These are phyloP conservation scores for Acrocera orbiculus DNA, from an alignment of 2,888 invertebrate genomes.

Conservation along the genomic window DNA sequence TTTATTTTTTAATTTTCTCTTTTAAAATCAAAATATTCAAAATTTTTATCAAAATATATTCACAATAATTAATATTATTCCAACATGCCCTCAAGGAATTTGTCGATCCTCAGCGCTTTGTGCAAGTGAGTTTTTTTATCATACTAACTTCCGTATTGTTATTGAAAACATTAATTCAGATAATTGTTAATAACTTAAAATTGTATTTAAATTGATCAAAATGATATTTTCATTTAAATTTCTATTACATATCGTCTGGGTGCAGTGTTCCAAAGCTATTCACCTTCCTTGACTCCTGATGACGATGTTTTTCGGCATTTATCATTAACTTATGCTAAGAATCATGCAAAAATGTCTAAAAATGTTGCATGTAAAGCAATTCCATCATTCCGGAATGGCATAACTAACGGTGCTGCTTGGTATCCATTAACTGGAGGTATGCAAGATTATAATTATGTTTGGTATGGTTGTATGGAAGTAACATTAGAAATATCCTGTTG, in stretches of 20 bases:
- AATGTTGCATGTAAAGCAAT: conserved; percentile 67
- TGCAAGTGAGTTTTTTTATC: conserved; percentile 55
- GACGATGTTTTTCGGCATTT: conserved; percentile 82
- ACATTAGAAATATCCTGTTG: conserved; percentile 88
- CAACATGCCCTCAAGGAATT: too few species aligned
- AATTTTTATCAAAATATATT: too few species aligned
- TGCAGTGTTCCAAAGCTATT: conserved; percentile 72
- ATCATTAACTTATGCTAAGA: conserved; percentile 66
- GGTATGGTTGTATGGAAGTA: conserved; percentile 90
- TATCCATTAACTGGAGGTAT: conserved; percentile 61
- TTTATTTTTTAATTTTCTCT: too few species aligned
- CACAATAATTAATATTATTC: too few species aligned
- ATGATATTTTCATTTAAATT: too few species aligned
- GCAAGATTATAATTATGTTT: conserved; percentile 78
- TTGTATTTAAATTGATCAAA: conserved; percentile 11
- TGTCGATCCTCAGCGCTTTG: conserved; percentile 57
- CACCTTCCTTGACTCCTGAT: conserved; percentile 73
- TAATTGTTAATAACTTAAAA: conserved; percentile 3
- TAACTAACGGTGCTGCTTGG: conserved; percentile 90
- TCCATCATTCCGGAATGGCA: conserved; percentile 69
- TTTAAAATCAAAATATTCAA: too few species aligned
- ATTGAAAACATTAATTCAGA: not conserved
- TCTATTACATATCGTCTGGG: conserved; percentile 40
- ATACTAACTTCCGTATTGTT: conserved; percentile 8
- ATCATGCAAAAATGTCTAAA: conserved; percentile 76